Evolutionary conservation across 2,797 vertebrate genomes (phyloP).

Genomic region (Hozukius guyotensis): DNA sequence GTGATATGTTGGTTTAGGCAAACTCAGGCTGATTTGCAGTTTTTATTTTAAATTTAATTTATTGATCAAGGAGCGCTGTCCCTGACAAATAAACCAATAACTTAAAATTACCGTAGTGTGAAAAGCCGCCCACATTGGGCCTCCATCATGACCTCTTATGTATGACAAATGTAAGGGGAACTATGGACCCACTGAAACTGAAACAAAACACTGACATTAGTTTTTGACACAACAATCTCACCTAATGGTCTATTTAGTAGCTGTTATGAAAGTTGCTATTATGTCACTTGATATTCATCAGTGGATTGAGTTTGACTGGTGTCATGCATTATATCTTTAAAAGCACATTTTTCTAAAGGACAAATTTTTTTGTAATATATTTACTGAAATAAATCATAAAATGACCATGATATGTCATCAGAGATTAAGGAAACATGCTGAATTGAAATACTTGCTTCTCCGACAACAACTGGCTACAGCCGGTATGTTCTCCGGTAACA

Average conservation of each 20-base stretch:
- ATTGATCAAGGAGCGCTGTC: not conserved
- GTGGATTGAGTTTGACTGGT: not conserved
- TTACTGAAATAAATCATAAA: too few relatives aligned
- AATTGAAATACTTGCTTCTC: too few relatives aligned
- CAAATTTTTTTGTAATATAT: too few relatives aligned
- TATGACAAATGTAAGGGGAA: not conserved
- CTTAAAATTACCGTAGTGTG: not conserved
- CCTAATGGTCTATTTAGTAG: not conserved
- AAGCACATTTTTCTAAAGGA: too few relatives aligned
- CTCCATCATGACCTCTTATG: not conserved
- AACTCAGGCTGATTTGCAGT: not conserved
- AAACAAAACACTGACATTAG: not conserved
- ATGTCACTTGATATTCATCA: not conserved
- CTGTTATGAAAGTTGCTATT: not conserved
- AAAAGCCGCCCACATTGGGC: not conserved
- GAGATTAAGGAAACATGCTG: too few relatives aligned
- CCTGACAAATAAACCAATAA: not conserved
- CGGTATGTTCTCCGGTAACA: too few relatives aligned
- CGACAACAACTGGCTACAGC: too few relatives aligned
- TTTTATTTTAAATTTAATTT: not conserved
- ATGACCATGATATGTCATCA: too few relatives aligned
- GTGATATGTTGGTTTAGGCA: not conserved
- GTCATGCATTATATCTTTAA: too few relatives aligned
- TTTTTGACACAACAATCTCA: not conserved
- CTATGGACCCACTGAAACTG: not conserved